Percentiles rank a stretch among this genome's conserved stretches.
These are phyloP conservation scores for Cremastobaeus sp. DNA, from an alignment of 2,888 invertebrate species.

Conservation along the genomic window DNA sequence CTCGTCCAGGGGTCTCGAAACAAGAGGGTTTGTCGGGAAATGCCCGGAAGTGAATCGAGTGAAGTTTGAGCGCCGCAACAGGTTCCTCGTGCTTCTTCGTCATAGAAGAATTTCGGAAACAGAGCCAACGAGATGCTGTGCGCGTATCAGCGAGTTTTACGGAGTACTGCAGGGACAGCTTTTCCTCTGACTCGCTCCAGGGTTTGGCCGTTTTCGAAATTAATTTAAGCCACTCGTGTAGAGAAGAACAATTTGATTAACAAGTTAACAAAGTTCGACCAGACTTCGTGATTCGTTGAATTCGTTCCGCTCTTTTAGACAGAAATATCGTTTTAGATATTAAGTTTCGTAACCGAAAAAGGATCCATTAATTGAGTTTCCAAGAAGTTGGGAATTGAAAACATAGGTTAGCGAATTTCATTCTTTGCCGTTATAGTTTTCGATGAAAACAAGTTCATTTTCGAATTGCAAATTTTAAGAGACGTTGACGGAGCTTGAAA, in stretches of 20 bases:
- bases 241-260: slow-evolving; percentile 25
- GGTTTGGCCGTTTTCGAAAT: slow-evolving; percentile 18
- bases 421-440: no score
- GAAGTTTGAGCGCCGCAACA: slow-evolving; percentile 37
- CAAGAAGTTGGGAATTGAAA: no score
- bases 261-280: slow-evolving; percentile 13
- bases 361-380: no score
- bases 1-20: background rate
- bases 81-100: slow-evolving; percentile 42
- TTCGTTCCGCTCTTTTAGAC: background rate
- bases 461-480: no score
- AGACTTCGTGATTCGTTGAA: background rate
- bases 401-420: no score
- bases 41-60: slow-evolving; percentile 25
- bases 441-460: no score
- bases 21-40: slow-evolving; percentile 35
- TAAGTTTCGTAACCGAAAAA: no score
- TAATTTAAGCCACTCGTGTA: slow-evolving; percentile 18
- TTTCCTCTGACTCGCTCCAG: slow-evolving; percentile 14
- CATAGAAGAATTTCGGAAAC: slow-evolving; percentile 28
- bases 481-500: slow-evolving; percentile 16
- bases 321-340: slow-evolving; percentile 14
- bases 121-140: slow-evolving; percentile 23
- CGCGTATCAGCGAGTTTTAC: slow-evolving; percentile 39
- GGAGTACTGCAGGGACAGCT: slow-evolving; percentile 17